Evolutionary conservation across 2,888 invertebrate species (phyloP).

Genomic region (Amaurobius ferox): DNA sequence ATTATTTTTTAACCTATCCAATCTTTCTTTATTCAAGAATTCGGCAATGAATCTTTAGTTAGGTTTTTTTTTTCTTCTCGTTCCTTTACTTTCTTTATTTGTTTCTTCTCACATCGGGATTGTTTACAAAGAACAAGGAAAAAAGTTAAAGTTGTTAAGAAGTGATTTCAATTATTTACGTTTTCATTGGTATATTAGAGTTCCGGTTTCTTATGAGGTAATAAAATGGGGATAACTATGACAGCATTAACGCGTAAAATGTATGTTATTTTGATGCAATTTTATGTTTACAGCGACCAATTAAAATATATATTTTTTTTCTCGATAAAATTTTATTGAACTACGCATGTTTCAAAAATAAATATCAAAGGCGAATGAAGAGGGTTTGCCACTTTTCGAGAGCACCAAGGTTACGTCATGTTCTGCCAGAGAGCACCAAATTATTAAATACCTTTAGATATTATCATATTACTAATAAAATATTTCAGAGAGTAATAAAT

Average conservation of each 20-base stretch:
- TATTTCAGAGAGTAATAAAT: too few species aligned
- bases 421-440: too few species aligned
- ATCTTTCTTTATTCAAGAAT: conserved; percentile 14
- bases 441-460: too few species aligned
- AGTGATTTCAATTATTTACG: neutral
- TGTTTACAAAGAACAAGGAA: conserved; percentile 5
- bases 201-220: neutral
- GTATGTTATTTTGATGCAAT: too few species aligned
- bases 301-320: too few species aligned
- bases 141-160: neutral
- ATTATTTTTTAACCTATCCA: conserved; percentile 3
- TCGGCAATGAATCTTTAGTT: conserved; percentile 7
- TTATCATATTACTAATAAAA: too few species aligned
- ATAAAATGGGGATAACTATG: neutral
- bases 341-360: too few species aligned
- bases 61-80: neutral
- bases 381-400: too few species aligned
- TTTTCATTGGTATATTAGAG: neutral
- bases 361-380: too few species aligned
- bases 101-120: neutral
- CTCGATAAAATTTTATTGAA: too few species aligned
- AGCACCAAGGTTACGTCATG: too few species aligned
- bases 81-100: neutral
- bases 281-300: too few species aligned
- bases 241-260: neutral